Evolutionary conservation across 2,113 vertebrate genomes (phyloP).

Genomic region (Microcebus griseorufus): DNA sequence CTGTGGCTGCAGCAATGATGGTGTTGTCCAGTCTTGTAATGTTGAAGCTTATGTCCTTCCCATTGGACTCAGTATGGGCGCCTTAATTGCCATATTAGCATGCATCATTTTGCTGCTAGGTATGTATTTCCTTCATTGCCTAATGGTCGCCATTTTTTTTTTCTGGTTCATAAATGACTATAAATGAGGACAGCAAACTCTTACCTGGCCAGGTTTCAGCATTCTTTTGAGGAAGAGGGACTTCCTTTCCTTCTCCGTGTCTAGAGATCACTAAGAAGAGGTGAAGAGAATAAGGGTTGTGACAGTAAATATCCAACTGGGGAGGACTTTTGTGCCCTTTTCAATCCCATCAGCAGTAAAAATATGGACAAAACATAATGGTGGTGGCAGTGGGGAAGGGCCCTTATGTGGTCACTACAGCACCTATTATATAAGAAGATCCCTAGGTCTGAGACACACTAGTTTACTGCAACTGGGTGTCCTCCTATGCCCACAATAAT

Average conservation of each 20-base stretch:
- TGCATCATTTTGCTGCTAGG: slow-evolving; percentile 97
- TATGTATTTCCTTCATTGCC: slow-evolving; percentile 80
- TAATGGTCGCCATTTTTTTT: background rate
- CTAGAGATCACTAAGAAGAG: background rate
- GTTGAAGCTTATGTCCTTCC: slow-evolving; percentile 97
- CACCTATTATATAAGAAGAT: background rate
- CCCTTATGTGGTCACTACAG: background rate
- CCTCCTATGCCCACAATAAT: background rate
- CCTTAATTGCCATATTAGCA: slow-evolving; percentile 97
- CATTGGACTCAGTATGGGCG: slow-evolving; percentile 99
- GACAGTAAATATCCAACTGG: too few species aligned
- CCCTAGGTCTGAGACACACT: background rate
- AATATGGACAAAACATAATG: background rate
- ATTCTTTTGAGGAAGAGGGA: background rate
- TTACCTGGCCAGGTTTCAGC: background rate
- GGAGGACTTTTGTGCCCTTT: background rate
- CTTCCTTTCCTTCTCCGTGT: background rate
- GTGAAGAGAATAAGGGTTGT: background rate
- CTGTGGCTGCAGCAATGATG: slow-evolving; percentile 96
- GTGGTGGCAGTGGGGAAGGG: background rate
- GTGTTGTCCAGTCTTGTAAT: slow-evolving; percentile 96
- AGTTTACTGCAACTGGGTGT: background rate
- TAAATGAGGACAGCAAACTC: background rate
- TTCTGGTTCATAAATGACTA: background rate
- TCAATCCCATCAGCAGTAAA: background rate